These are phyloP conservation scores for Alfaro cultratus DNA, from an alignment of 2,797 vertebrate species.

Conservation along the genomic window DNA sequence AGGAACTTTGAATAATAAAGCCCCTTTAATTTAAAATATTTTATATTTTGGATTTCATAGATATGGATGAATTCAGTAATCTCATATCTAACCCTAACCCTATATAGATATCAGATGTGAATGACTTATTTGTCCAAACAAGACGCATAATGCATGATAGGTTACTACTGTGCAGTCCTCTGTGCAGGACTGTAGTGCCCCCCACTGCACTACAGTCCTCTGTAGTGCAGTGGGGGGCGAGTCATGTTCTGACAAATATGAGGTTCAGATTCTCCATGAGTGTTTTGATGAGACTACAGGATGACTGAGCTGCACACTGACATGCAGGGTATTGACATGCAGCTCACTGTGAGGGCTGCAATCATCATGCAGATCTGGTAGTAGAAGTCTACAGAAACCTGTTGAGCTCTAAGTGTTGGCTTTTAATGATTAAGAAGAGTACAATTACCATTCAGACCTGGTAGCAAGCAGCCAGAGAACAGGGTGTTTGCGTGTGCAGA, in stretches of 20 bases:
- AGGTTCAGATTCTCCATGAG: conserved; percentile 12
- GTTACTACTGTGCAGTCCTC: conserved; percentile 9
- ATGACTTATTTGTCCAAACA: neutral
- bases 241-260: conserved; percentile 2
- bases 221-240: neutral
- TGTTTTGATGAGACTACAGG: conserved; percentile 21
- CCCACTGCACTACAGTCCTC: conserved; percentile 2
- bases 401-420: conserved; percentile 27
- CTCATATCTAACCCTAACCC: conserved; percentile 3
- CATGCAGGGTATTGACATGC: conserved; percentile 35
- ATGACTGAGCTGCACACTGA: conserved; percentile 23
- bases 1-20: too few relatives aligned
- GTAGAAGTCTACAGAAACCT: conserved; percentile 30
- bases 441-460: conserved; percentile 41
- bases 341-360: conserved; percentile 29
- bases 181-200: too few relatives aligned
- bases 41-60: neutral
- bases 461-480: conserved; percentile 10
- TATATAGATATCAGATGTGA: conserved; percentile 1
- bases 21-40: neutral
- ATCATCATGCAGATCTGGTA: conserved; percentile 44
- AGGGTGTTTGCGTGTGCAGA: conserved; percentile 9
- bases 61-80: neutral
- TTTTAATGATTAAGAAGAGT: conserved; percentile 40
- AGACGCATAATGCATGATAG: neutral